Evolutionary conservation across 1,140 invertebrate species (phyloP).

Genomic region (Halesus radiatus): DNA sequence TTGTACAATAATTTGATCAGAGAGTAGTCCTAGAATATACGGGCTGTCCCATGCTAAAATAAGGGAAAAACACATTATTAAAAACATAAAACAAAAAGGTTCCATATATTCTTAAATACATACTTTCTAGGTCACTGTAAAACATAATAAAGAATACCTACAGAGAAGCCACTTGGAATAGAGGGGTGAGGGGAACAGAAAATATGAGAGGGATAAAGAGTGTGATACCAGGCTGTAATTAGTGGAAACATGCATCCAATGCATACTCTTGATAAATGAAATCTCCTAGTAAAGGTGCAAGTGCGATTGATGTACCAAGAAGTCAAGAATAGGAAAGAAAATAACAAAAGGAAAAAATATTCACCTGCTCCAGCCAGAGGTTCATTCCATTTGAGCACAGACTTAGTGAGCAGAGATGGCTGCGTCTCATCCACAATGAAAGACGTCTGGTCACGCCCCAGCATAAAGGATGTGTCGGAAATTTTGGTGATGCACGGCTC

Average conservation of each 20-base stretch:
- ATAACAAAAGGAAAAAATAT: not conserved
- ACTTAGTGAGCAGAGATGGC: slow-evolving; percentile 67
- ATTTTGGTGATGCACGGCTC: slow-evolving; percentile 86
- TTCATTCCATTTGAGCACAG: slow-evolving; percentile 84
- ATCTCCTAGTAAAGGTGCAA: no score
- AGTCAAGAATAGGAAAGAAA: slow-evolving; percentile 7
- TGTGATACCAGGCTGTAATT: no score
- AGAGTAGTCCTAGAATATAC: slow-evolving; percentile 87
- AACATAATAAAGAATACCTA: no score
- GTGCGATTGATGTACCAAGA: no score
- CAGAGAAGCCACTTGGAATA: no score
- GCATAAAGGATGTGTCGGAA: slow-evolving; percentile 80
- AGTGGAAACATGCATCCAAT: no score
- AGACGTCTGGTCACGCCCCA: slow-evolving; percentile 88
- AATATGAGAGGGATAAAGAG: no score
- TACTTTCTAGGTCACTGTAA: no score
- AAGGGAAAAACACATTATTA: slow-evolving; percentile 30
- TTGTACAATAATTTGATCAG: slow-evolving; percentile 86
- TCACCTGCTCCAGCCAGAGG: slow-evolving; percentile 81
- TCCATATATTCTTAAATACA: no score
- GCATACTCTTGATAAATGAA: no score
- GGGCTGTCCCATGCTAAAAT: slow-evolving; percentile 90
- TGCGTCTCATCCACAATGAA: slow-evolving; percentile 85
- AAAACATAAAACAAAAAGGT: no score
- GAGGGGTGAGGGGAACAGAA: no score